Evolutionary conservation across 1,140 invertebrate species (phyloP), one percentile per base, ranked within the genome.

Genomic region (Augochlora pura): DNA sequence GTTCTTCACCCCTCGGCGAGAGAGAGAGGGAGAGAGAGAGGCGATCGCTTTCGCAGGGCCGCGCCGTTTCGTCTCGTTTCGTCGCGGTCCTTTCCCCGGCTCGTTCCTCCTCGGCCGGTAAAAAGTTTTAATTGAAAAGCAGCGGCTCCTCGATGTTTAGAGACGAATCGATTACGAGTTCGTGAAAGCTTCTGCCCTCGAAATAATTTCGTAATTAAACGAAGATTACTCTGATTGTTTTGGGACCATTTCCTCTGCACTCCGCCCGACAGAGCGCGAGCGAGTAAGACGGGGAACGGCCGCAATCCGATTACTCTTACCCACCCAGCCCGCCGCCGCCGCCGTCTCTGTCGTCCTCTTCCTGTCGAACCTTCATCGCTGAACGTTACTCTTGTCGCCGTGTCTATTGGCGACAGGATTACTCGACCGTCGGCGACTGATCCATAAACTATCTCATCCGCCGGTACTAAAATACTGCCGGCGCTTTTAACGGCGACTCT

Each of bases 71-170:
- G 42, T 46, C 42, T 46, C 42, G 42, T 46, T 10, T 46, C 42
- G 42, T 46, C 9, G 12, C 10, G 9, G 49, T 54, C 49, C 49
- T 54, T 54, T 16, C 32, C n/a, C 18, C 21, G 32, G 14, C 27
- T 63, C 46, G 16, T 9, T 4, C 42, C 18, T 14, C 52, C n/a
- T n/a, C 6, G 49, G 49, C 16, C 16, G 14, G 25, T 32, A 68
- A 60, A 68, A 76, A 77, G 27, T 71, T 77, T 77, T 77, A 77
- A 77, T 77, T 71, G 67, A 63, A 71, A 72, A 72, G 76, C 42
- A 49, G 16, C 46, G 39, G 32, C 38, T 32, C 69, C 38, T 32
- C 69, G 69, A 73, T 73, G 67, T 27, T 77, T 49, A 60, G 68
- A 49, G 68, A 62, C 65, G 42, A 76, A 76, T 76, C 74, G 74